Conservation (phyloP, 1,140 invertebrate species). For the Physella acuta region DNA sequence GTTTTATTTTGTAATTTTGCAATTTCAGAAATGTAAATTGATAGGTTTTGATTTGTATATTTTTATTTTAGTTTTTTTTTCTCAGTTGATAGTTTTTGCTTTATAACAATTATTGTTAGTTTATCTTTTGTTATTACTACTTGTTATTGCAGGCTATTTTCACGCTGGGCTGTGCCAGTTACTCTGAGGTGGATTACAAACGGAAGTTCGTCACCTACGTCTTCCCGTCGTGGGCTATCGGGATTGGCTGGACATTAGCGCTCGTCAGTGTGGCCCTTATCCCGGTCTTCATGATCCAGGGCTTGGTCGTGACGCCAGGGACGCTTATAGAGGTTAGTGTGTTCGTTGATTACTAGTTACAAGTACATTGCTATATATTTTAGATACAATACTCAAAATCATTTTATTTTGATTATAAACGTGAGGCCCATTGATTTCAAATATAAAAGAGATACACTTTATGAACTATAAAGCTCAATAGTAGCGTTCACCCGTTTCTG, state of each 20-base stretch:
- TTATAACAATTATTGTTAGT: too few relatives aligned
- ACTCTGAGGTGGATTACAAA: slow-evolving; percentile 64
- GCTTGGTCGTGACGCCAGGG: slow-evolving; percentile 36
- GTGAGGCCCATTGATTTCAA: neutral
- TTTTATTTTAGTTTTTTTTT: neutral
- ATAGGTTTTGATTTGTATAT: neutral
- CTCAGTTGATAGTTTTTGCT: neutral
- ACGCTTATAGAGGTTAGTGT: slow-evolving; percentile 39
- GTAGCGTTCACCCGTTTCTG: too few relatives aligned
- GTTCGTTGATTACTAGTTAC: too few relatives aligned
- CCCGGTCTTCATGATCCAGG: slow-evolving; percentile 43
- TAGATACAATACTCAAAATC: neutral
- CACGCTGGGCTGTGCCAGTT: slow-evolving; percentile 64
- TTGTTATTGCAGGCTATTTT: slow-evolving; percentile 65
- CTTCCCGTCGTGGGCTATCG: slow-evolving; percentile 50
- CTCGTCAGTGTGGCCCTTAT: slow-evolving; percentile 44
- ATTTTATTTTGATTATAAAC: neutral
- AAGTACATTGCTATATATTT: too few relatives aligned
- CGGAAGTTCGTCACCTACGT: slow-evolving; percentile 44
- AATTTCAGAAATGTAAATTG: too few relatives aligned
- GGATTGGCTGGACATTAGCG: slow-evolving; percentile 49
- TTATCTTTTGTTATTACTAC: too few relatives aligned
- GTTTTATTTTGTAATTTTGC: too few relatives aligned
- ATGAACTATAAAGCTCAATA: too few relatives aligned
- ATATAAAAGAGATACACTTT: too few relatives aligned